Evolutionary conservation across 1,140 invertebrate species (phyloP).

Genomic region (Rhopalosiphum padi): DNA sequence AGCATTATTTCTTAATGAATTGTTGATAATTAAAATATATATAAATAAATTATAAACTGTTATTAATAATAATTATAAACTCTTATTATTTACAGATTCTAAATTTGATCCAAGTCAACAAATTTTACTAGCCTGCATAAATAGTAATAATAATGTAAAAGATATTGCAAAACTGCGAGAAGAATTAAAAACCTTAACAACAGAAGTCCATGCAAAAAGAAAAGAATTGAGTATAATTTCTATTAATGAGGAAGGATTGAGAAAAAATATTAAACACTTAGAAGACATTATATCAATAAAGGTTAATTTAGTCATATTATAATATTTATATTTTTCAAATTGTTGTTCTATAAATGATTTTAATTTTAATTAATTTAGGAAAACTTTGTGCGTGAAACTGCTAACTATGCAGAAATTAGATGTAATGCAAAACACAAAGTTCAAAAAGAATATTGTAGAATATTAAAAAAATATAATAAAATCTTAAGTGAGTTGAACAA

Average conservation of each 20-base stretch:
- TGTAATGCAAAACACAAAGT: conserved; percentile 20
- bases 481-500: not conserved
- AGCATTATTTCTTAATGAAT: no score
- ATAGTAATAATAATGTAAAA: not conserved
- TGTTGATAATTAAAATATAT: no score
- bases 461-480: conserved; percentile 37
- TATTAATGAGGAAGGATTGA: conserved; percentile 39
- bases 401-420: not conserved
- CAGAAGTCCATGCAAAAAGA: not conserved
- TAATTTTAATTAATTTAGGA: conserved; percentile 22
- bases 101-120: not conserved
- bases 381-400: not conserved
- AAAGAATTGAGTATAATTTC: conserved; percentile 24
- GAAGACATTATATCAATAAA: conserved; percentile 50
- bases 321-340: not conserved
- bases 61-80: no score
- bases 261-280: conserved; percentile 48
- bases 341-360: not conserved
- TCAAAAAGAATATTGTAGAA: conserved; percentile 25
- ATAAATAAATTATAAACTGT: no score
- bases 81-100: conserved; percentile 9
- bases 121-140: not conserved
- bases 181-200: conserved; percentile 31
- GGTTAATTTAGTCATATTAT: not conserved
- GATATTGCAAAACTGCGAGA: not conserved